Evolutionary conservation across 2,113 vertebrate species (phyloP).

Genomic region (Lepidothrix coronata): DNA sequence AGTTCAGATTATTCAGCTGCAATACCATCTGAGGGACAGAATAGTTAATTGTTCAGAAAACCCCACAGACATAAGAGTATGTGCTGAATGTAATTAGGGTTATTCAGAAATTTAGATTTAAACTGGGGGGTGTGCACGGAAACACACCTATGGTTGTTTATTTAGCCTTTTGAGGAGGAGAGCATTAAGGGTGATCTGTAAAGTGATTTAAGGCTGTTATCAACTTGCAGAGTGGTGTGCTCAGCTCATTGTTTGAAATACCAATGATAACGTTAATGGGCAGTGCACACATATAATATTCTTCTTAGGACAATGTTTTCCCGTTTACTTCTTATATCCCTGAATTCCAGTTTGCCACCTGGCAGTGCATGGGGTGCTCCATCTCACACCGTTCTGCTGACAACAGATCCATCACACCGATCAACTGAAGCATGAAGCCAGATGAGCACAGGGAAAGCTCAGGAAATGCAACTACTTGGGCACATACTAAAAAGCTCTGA

Average conservation of each 20-base stretch:
- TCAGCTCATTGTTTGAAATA: neutral
- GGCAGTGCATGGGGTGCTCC: neutral
- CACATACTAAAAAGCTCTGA: neutral
- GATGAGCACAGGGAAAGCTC: neutral
- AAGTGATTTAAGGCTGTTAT: neutral
- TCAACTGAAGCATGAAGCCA: neutral
- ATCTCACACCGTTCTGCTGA: neutral
- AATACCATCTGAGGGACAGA: neutral
- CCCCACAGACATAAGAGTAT: neutral
- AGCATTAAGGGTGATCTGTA: neutral
- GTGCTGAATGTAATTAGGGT: neutral
- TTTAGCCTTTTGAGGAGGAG: neutral
- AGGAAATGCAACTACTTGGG: neutral
- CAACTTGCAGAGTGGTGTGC: neutral
- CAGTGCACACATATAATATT: neutral
- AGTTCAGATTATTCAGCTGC: neutral
- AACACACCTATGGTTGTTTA: neutral
- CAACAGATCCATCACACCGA: neutral
- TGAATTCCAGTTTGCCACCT: neutral
- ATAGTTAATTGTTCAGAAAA: neutral
- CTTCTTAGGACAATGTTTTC: neutral
- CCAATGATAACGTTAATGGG: neutral
- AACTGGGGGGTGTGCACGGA: neutral
- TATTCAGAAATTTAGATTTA: neutral
- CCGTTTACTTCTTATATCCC: neutral